A percentile compares a stretch with the other conserved stretches of the same genome.
These are phyloP conservation scores for Pomatostomus ruficeps DNA, from an alignment of 2,113 vertebrate genomes.

Conservation along the genomic window DNA sequence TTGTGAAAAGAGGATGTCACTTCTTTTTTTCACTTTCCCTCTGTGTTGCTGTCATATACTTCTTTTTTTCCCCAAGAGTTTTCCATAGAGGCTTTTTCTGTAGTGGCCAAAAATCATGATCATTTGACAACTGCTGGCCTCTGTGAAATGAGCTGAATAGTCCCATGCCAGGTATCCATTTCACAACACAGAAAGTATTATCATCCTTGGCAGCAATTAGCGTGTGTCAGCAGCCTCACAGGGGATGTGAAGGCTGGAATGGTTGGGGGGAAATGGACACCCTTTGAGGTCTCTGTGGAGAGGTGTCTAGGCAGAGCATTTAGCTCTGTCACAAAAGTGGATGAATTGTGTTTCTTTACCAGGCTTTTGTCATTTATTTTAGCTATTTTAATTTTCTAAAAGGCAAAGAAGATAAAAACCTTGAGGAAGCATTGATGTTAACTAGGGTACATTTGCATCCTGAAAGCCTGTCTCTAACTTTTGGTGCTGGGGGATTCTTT, in stretches of 20 bases:
- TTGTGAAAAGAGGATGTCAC: neutral
- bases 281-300: neutral
- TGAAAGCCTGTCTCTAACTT: neutral
- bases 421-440: neutral
- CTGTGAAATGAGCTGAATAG: neutral
- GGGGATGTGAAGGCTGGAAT: neutral
- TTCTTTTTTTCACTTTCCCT: neutral
- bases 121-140: neutral
- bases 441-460: neutral
- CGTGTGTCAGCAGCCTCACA: neutral
- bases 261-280: neutral
- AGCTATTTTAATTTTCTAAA: neutral
- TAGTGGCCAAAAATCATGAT: neutral
- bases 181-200: neutral
- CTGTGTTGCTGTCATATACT: rapidly evolving
- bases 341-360: neutral
- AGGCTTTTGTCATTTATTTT: neutral
- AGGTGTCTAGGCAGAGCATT: neutral
- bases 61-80: neutral
- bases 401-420: neutral
- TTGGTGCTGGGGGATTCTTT: neutral
- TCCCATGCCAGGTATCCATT: constrained; percentile 17
- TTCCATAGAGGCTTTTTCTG: neutral
- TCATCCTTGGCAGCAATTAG: neutral
- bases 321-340: neutral